Conservation (phyloP, 35 echinoderm and acorn worm species). For the Lytechinus variegatus region DNA sequence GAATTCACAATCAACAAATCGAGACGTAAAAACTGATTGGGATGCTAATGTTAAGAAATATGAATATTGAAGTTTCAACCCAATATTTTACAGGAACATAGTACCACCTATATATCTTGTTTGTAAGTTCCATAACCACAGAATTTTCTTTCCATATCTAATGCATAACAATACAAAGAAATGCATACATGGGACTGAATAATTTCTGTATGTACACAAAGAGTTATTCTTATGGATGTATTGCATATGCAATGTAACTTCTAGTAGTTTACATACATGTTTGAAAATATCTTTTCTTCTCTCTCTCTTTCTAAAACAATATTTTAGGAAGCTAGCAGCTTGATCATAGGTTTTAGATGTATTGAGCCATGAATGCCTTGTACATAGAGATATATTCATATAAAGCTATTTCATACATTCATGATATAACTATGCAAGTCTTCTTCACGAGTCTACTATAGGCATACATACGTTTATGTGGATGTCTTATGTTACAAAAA, state of each 20-base stretch:
- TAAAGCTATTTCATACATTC: slow-evolving; percentile 14
- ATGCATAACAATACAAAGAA: neutral
- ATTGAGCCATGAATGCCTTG: neutral
- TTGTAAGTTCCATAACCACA: no score
- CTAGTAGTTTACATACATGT: neutral
- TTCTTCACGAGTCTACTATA: neutral
- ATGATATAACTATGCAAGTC: neutral
- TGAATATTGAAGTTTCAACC: neutral
- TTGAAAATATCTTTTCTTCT: neutral
- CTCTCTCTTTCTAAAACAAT: neutral
- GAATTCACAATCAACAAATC: neutral
- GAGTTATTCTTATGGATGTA: neutral
- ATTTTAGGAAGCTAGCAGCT: neutral
- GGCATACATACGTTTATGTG: neutral
- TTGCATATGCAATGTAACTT: neutral
- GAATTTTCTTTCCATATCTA: neutral
- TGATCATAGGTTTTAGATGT: neutral
- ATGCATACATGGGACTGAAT: neutral
- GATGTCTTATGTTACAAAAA: neutral
- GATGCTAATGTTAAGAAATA: neutral
- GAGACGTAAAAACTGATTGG: neutral
- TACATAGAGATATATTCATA: slow-evolving; percentile 15
- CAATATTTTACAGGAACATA: no score
- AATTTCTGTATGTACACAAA: neutral
- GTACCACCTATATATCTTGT: no score